Evolutionary conservation across 2,113 vertebrate genomes (phyloP).

Genomic region (Columba livia): DNA sequence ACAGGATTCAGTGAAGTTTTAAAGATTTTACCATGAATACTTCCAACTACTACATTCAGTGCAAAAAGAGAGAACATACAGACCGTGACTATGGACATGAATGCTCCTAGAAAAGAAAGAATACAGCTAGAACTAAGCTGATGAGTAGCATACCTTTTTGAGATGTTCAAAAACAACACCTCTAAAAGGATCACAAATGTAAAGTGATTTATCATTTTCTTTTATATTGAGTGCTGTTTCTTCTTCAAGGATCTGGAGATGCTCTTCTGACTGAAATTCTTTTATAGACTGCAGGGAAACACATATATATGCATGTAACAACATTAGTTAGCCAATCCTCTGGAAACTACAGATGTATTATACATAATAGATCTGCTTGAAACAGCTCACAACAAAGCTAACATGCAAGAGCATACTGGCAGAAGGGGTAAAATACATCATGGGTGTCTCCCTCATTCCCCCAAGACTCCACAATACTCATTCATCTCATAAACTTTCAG

Average conservation of each 20-base stretch:
- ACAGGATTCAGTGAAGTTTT: background rate
- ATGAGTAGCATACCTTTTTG: conserved; percentile 78
- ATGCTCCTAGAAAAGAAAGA: background rate
- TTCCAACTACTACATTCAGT: background rate
- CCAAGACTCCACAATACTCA: background rate
- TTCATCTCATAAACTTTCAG: background rate
- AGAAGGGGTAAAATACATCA: background rate
- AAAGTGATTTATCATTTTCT: conserved; percentile 91
- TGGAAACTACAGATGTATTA: background rate
- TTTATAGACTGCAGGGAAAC: conserved; percentile 84
- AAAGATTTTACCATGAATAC: background rate
- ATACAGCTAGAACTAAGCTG: background rate
- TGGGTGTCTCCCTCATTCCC: accelerated
- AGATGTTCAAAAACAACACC: conserved; percentile 87
- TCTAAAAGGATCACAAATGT: conserved; percentile 89
- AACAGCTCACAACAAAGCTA: background rate
- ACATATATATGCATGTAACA: background rate
- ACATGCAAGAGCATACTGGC: accelerated
- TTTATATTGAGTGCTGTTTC: conserved; percentile 79
- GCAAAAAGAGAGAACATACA: background rate
- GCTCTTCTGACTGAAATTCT: conserved; percentile 92
- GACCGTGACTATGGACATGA: accelerated
- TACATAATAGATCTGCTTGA: background rate
- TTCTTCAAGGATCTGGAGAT: conserved; percentile 86
- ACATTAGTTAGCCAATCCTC: background rate